Conservation (phyloP, 92 coral and sea anemone species). For the Ricordea florida region DNA sequence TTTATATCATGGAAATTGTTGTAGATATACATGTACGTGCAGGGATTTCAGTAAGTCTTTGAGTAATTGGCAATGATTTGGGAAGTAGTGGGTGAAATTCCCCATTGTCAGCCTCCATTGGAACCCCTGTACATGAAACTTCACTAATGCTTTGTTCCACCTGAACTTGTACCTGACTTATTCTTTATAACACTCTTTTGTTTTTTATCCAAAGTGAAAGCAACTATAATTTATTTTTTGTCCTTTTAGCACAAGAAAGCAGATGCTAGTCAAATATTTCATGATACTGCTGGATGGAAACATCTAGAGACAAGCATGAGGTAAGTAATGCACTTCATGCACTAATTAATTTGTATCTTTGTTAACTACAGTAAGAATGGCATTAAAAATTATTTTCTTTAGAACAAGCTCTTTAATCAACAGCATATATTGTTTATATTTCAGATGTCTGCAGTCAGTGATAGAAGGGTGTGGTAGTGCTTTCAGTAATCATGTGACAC, state of each 20-base stretch:
- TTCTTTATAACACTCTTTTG: neutral
- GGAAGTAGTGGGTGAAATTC: neutral
- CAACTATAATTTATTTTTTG: neutral
- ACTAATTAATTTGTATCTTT: too few species aligned
- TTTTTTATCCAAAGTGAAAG: neutral
- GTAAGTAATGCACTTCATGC: constrained; percentile 16
- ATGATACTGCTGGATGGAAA: constrained; percentile 99
- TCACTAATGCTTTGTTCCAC: too few species aligned
- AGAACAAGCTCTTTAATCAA: neutral
- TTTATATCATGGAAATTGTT: too few species aligned
- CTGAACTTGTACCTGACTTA: neutral
- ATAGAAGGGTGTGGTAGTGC: constrained; percentile 95
- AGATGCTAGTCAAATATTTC: constrained; percentile 94
- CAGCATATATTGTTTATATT: neutral
- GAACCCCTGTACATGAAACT: too few species aligned
- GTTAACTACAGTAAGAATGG: too few species aligned
- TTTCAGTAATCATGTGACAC: constrained; percentile 83
- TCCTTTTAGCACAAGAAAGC: constrained; percentile 51
- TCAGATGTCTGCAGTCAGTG: constrained; percentile 89
- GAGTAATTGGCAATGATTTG: too few species aligned
- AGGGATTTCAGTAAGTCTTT: too few species aligned
- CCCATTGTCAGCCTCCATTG: neutral
- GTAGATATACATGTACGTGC: too few species aligned
- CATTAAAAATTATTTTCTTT: neutral
- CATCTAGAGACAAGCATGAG: constrained; percentile 99